Percentiles rank a stretch among this genome's conserved stretches.
Evolutionary conservation across 1,140 invertebrate genomes (phyloP).

Genomic region (Drosophila triauraria): DNA sequence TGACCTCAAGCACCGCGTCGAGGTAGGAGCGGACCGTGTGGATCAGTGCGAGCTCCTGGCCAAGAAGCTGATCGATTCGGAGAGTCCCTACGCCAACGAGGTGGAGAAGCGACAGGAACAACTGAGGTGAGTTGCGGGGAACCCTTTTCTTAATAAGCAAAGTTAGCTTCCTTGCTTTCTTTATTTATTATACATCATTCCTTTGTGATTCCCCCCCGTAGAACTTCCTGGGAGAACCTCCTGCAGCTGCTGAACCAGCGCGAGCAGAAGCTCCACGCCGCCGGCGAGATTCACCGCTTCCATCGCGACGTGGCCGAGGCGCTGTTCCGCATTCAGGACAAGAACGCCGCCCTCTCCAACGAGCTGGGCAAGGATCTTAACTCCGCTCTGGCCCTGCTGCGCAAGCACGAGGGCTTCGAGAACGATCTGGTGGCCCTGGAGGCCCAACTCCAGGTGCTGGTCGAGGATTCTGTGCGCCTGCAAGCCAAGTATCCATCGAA

Average conservation of each 20-base stretch:
- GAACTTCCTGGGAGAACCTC: conserved; percentile 93
- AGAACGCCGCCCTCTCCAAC: conserved; percentile 92
- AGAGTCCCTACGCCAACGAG: conserved; percentile 95
- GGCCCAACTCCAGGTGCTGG: conserved; percentile 95
- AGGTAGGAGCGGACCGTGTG: conserved; percentile 96
- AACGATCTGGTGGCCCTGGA: conserved; percentile 97
- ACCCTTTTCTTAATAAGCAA: background rate
- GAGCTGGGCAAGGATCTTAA: conserved; percentile 95
- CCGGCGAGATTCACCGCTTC: conserved; percentile 98
- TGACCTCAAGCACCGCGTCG: conserved; percentile 96
- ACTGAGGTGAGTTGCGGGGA: conserved; percentile 89
- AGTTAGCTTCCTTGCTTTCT: background rate
- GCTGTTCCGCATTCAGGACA: conserved; percentile 94
- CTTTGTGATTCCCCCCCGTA: background rate
- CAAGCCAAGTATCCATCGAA: conserved; percentile 97
- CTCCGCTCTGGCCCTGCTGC: conserved; percentile 92
- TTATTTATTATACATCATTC: background rate
- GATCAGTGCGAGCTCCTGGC: conserved; percentile 96
- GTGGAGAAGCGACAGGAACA: conserved; percentile 95
- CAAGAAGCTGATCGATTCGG: conserved; percentile 94
- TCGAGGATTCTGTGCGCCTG: conserved; percentile 95
- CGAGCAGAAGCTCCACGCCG: conserved; percentile 94
- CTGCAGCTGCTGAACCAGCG: conserved; percentile 94
- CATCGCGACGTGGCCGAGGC: conserved; percentile 98
- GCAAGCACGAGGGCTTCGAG: conserved; percentile 97